Evolutionary conservation across 2,113 vertebrate genomes (phyloP), one percentile per base, ranked within the genome.

Genomic region (Onychostruthus taczanowskii): DNA sequence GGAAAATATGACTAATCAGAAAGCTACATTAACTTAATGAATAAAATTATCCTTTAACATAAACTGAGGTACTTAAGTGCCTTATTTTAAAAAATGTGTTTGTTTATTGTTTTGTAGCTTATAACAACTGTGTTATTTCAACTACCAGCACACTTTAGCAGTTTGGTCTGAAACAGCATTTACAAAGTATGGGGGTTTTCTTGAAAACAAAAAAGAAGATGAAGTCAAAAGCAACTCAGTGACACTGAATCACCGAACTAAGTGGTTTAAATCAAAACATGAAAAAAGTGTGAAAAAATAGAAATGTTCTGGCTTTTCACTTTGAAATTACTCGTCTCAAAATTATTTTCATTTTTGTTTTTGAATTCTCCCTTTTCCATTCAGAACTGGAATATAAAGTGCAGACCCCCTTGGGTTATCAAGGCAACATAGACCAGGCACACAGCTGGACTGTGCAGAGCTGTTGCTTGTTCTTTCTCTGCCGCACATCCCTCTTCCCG

Each of bases 1-100:
- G 93, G 95, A 96, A 96, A 95, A 92, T 90, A 86, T 75, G 79
- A 84, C 90, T 96, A 86, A 90, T 84, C 43, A 78, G 68, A 88
- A 91, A 81, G n/a, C n/a, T 68, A 44, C 35, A 75, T 89, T 86
- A 75, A 81, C 23, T 90, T 77, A 50, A 93, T 90, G 72, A 85
- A 86, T 70, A 63, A 88, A 92, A 85, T 87, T 47, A 77, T 58
- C 4, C 35, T 75, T 79, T 69, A 84, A 82, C 16, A 24, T 68
- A 90, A 91, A 86, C 43, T 33, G 46, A 91, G 55, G 39, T 80
- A 76, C 50, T 88, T 59, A 56, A 87, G 37, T 86, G 33, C 37
- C 72, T 75, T 53, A 13, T 76, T 91, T 91, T 12, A 39, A 80
- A 80, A 80, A 88, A 73, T 5, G 16, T 81, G 11, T 56, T 90